Conservation (phyloP, 2,113 vertebrate genomes). For the Nymphicus hollandicus region DNA sequence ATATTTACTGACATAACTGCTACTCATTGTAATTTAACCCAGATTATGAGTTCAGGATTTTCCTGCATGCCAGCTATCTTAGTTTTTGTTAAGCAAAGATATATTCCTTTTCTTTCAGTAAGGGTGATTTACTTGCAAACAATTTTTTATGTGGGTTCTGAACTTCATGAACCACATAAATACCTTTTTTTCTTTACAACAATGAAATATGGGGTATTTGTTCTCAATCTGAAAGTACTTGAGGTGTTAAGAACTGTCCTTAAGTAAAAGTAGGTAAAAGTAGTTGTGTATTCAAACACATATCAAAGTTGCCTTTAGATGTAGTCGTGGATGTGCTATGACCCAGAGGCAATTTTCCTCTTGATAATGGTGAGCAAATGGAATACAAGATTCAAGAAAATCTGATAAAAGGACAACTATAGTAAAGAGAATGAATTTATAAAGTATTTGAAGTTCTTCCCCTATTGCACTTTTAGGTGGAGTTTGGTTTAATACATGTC, state of each 20-base stretch:
- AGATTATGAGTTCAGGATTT: not conserved
- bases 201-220: not conserved
- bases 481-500: not conserved
- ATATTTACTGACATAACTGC: not conserved
- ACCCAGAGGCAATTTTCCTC: not conserved
- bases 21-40: not conserved
- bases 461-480: not conserved
- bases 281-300: not conserved
- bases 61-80: not conserved
- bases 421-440: not conserved
- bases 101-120: not conserved
- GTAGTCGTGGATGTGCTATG: not conserved
- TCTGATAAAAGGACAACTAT: not conserved
- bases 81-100: not conserved
- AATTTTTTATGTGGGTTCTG: not conserved
- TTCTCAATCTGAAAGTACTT: not conserved
- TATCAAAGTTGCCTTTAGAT: not conserved
- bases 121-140: not conserved
- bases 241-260: not conserved
- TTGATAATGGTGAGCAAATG: not conserved
- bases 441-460: not conserved
- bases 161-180: not conserved
- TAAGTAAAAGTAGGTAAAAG: not conserved
- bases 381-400: not conserved
- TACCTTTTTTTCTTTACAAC: not conserved